These are phyloP conservation scores for Sphaeridia pumilis DNA, from an alignment of 2,888 invertebrate genomes.

Conservation along the genomic window DNA sequence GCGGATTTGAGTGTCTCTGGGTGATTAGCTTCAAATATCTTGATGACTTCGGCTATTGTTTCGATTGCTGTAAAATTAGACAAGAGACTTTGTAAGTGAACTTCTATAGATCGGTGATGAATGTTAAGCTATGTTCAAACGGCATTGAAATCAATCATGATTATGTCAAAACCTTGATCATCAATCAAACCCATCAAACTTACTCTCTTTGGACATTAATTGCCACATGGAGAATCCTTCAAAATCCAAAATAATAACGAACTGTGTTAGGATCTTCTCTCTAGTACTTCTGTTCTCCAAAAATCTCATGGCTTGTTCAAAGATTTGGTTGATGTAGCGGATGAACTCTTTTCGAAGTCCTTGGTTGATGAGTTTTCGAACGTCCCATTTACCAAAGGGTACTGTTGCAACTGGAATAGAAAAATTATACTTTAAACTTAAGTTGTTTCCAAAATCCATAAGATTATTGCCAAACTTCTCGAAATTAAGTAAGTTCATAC, in stretches of 20 bases:
- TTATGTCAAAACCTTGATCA: no score
- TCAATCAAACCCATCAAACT: background rate
- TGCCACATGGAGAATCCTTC: slow-evolving; percentile 24
- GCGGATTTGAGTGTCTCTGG: slow-evolving; percentile 8
- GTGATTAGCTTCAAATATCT: slow-evolving; percentile 8
- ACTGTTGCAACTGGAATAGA: slow-evolving; percentile 7
- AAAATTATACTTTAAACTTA: background rate
- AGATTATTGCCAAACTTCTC: background rate
- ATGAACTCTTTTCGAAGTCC: slow-evolving; percentile 10
- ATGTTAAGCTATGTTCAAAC: no score
- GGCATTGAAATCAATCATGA: no score
- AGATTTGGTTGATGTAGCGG: slow-evolving; percentile 11
- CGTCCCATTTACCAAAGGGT: slow-evolving; percentile 15
- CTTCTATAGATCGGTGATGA: no score
- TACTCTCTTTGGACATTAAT: slow-evolving; percentile 23
- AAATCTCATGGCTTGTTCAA: slow-evolving; percentile 5
- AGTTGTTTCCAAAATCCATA: no score
- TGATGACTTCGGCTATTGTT: slow-evolving; percentile 4
- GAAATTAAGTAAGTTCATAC: slow-evolving; percentile 11
- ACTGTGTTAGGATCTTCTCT: slow-evolving; percentile 16
- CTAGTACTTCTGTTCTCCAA: slow-evolving; percentile 2
- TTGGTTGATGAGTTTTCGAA: slow-evolving; percentile 3
- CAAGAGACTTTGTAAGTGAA: no score
- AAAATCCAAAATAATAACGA: slow-evolving; percentile 21
- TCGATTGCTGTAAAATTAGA: slow-evolving; percentile 4